Evolutionary conservation across 2,797 vertebrate genomes (phyloP), one percentile per base, ranked within the genome.

Genomic region (Chaetophractus vellerosus): DNA sequence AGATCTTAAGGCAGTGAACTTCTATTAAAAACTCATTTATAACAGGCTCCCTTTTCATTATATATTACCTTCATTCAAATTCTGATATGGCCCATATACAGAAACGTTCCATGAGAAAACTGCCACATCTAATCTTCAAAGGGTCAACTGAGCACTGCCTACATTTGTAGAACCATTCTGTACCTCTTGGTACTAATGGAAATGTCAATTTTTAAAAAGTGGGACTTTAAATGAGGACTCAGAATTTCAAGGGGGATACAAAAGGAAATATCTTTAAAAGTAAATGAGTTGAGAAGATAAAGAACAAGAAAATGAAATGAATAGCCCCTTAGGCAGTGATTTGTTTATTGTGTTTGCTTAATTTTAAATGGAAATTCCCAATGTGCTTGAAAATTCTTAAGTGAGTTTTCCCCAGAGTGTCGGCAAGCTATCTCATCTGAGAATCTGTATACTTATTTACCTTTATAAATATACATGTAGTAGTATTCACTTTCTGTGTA

Each of bases 311-410:
- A 74, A 88, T 52, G 5, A 72, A 75, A 38, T 6, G 5, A 36
- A 63, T 71, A 21, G 0, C 8, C 82, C 64, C 1, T 33, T 78
- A 52, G 5, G 15, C 21, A 55, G 6, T 93, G 33, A 74, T 75
- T 95, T 91, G 24, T 41, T 89, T 33, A 75, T 57, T 64, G 18
- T 69, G 14, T 6, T 61, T 88, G 31, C 6, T 23, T 87, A 11
- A 90, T 38, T 91, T 92, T 83, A 52, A 88, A 15, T 33, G 48
- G 95, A 93, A 78, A 79, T 59, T 86, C 18, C 68, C 83, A 69
- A 88, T 0, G 1, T 33, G 71, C 50, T 26, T 84, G 33, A 92
- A 94, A 85, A 71, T 48, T 38, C 23, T 63, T 89, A 69, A 63
- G 36, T 85, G 1, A 59, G 12, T 64, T 38, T 24, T 31, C 33